phyloP scores from a whole-genome alignment of 2,888 invertebrate genomes.

The Synanthedon formicaeformis region DNA sequence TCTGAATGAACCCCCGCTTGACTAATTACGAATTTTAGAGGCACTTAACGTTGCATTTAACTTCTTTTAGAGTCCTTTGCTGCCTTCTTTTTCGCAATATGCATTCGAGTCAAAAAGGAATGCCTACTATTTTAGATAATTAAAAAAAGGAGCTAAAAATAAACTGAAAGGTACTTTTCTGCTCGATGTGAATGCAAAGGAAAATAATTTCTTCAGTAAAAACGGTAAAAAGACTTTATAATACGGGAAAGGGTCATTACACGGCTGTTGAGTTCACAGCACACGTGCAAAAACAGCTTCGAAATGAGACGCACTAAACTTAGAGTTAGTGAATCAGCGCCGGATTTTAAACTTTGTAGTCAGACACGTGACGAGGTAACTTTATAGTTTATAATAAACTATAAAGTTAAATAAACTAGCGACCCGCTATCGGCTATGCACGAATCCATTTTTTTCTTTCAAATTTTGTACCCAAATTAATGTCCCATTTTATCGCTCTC shows the following conservation, averaged over 20 bases:
- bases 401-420: too few species aligned
- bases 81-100: not conserved
- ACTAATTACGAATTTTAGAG: conserved; percentile 1
- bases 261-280: conserved; percentile 53
- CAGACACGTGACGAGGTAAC: too few species aligned
- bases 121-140: conserved; percentile 14
- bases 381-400: too few species aligned
- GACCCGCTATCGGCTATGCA: too few species aligned
- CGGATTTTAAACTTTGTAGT: not conserved
- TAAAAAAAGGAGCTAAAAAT: conserved; percentile 24
- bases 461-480: too few species aligned
- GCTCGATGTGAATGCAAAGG: conserved; percentile 43
- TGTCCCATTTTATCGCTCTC: too few species aligned
- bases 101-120: not conserved
- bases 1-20: conserved; percentile 14
- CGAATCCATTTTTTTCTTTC: too few species aligned
- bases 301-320: conserved; percentile 15
- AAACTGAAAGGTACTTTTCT: conserved; percentile 45
- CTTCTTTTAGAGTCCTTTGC: conserved; percentile 3
- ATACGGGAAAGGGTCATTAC: conserved; percentile 54
- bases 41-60: conserved; percentile 22
- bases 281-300: conserved; percentile 48
- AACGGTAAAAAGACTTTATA: conserved; percentile 53
- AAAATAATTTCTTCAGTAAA: conserved; percentile 46
- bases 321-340: not conserved